Percentiles rank a stretch among this genome's conserved stretches.
phyloP scores from a whole-genome alignment of 2,113 vertebrate species.

The Planiliza haematocheilus region DNA sequence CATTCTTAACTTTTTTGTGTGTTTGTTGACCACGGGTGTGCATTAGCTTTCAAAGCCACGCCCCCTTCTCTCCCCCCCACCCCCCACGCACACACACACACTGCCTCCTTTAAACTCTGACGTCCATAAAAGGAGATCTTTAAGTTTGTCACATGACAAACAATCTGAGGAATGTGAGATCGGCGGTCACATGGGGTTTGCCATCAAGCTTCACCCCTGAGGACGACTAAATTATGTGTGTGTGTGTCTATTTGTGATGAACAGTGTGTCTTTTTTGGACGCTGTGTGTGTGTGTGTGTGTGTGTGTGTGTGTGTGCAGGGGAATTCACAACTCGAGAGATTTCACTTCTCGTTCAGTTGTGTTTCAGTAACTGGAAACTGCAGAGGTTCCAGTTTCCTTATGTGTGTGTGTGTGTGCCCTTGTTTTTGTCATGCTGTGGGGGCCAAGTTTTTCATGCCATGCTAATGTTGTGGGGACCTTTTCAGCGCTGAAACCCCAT shows the following conservation, averaged over 20 bases:
- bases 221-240: constrained; percentile 33
- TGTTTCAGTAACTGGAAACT: constrained; percentile 69
- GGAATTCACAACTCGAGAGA: constrained; percentile 60
- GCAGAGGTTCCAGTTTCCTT: constrained; percentile 64
- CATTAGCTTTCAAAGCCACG: constrained; percentile 71
- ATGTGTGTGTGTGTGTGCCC: constrained; percentile 23
- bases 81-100: too few species aligned
- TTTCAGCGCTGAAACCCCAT: too few species aligned
- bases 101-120: constrained; percentile 72
- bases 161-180: constrained; percentile 84
- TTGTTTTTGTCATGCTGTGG: neutral
- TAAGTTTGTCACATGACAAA: constrained; percentile 87
- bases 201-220: constrained; percentile 75
- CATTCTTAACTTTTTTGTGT: constrained; percentile 41
- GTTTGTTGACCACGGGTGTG: constrained; percentile 61
- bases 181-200: constrained; percentile 82
- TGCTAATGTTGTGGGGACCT: too few species aligned
- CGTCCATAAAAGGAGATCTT: constrained; percentile 88
- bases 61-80: constrained; percentile 2
- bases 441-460: too few species aligned
- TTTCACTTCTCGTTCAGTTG: constrained; percentile 79
- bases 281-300: constrained; percentile 12
- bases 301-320: constrained; percentile 15
- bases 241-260: neutral
- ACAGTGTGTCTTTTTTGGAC: too few species aligned